These are phyloP conservation scores for Glaucomys volans DNA, from an alignment of 2,113 vertebrate genomes.

Conservation along the genomic window DNA sequence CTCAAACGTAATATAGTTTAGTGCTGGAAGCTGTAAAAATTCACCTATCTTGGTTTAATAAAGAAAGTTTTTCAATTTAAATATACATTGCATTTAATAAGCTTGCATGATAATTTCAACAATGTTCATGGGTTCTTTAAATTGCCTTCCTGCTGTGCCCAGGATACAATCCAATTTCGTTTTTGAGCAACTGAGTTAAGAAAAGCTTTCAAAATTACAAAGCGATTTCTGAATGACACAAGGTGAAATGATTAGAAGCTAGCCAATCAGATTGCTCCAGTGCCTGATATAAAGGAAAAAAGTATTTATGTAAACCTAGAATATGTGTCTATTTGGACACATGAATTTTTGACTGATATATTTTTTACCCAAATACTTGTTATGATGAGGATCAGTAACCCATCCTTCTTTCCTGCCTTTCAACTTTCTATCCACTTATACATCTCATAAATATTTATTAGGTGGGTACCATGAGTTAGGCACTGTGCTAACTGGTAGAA, in stretches of 20 bases:
- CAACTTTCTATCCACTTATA: not conserved
- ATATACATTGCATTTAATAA: slow-evolving; percentile 94
- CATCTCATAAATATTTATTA: not conserved
- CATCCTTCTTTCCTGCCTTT: slow-evolving; percentile 16
- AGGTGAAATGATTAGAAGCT: slow-evolving; percentile 60
- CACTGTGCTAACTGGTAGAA: not conserved
- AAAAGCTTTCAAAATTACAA: slow-evolving; percentile 71
- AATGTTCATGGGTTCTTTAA: slow-evolving; percentile 89
- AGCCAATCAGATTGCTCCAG: slow-evolving; percentile 53
- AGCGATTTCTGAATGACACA: slow-evolving; percentile 61
- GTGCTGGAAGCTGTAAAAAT: slow-evolving; percentile 91
- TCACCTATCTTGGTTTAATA: slow-evolving; percentile 90
- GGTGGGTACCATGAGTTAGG: not conserved
- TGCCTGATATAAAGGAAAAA: slow-evolving; percentile 1
- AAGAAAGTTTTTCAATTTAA: slow-evolving; percentile 93
- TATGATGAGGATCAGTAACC: not conserved
- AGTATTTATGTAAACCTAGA: slow-evolving; percentile 35
- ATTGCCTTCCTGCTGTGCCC: slow-evolving; percentile 87
- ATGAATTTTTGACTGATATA: slow-evolving; percentile 43
- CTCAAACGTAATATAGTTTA: slow-evolving; percentile 90
- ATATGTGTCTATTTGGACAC: slow-evolving; percentile 33
- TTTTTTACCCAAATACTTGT: slow-evolving; percentile 43
- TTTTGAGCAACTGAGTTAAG: slow-evolving; percentile 80
- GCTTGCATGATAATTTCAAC: slow-evolving; percentile 91
- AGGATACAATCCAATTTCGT: slow-evolving; percentile 85